Evolutionary conservation across 2,888 invertebrate species (phyloP).

Genomic region (Dorcus hopei): DNA sequence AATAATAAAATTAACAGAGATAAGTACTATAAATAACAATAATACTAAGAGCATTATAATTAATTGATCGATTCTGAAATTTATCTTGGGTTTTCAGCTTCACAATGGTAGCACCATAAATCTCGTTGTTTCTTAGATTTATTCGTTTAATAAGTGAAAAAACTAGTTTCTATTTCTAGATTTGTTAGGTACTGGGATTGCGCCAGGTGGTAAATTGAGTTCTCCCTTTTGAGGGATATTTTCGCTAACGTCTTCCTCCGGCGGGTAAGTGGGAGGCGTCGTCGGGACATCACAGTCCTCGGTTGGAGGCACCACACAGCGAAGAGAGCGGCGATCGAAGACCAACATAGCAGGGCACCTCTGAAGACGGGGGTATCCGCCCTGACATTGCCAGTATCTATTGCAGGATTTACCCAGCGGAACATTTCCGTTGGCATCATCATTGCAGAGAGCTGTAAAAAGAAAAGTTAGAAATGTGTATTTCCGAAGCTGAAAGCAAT

Average conservation of each 20-base stretch:
- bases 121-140: no score
- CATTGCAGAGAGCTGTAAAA: conserved; percentile 78
- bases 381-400: conserved; percentile 92
- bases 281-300: conserved; percentile 85
- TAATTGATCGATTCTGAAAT: no score
- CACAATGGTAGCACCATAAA: no score
- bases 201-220: conserved; percentile 46
- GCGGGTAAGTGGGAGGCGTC: conserved; percentile 64
- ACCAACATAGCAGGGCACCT: conserved; percentile 89
- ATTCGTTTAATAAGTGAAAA: neutral
- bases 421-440: conserved; percentile 87
- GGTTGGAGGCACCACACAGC: conserved; percentile 86
- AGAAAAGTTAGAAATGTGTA: neutral
- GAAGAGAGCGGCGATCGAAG: conserved; percentile 74
- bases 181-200: conserved; percentile 44
- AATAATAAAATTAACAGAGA: no score
- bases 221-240: conserved; percentile 11
- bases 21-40: no score
- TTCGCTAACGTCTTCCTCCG: conserved; percentile 51
- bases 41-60: no score
- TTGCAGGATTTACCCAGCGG: conserved; percentile 90
- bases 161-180: conserved; percentile 28
- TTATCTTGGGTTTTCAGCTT: no score
- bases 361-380: conserved; percentile 87
- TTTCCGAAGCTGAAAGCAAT: neutral